phyloP scores from a whole-genome alignment of 2,888 invertebrate genomes.

The Tryphoninae sp. region DNA sequence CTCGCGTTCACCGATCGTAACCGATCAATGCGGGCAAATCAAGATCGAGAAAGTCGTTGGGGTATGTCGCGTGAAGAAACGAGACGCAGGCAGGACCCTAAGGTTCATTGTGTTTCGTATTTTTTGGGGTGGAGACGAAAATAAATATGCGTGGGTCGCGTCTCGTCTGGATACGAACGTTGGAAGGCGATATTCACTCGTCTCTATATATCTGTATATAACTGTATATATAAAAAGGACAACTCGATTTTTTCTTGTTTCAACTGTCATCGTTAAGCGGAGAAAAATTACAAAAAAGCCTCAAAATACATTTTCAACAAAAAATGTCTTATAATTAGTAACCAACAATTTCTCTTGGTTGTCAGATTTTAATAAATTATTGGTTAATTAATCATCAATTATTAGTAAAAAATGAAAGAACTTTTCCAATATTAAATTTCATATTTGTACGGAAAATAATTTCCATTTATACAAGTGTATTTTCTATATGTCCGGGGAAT shows the following conservation, averaged over 20 bases:
- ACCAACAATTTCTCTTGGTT: too few relatives aligned
- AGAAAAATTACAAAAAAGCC: too few relatives aligned
- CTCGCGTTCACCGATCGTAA: slow-evolving; percentile 54
- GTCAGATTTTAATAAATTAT: too few relatives aligned
- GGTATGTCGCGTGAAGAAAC: slow-evolving; percentile 50
- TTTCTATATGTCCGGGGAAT: neutral
- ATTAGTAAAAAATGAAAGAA: too few relatives aligned
- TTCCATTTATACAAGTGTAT: neutral
- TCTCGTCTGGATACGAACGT: slow-evolving; percentile 26
- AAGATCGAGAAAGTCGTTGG: slow-evolving; percentile 74
- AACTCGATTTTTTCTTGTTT: neutral
- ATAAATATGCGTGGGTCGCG: slow-evolving; percentile 56
- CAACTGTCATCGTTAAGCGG: too few relatives aligned
- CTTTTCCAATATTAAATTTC: too few relatives aligned
- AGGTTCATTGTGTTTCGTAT: slow-evolving; percentile 43
- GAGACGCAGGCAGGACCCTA: slow-evolving; percentile 66
- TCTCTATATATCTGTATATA: neutral
- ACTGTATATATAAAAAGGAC: neutral
- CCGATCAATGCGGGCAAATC: slow-evolving; percentile 69
- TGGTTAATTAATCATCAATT: too few relatives aligned
- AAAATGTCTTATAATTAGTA: too few relatives aligned
- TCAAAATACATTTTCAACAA: too few relatives aligned
- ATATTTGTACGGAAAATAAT: neutral
- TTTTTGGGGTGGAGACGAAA: slow-evolving; percentile 25
- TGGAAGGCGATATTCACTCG: slow-evolving; percentile 40